phyloP scores from a whole-genome alignment of 2,888 invertebrate genomes.

The Eubasilissa splendida region DNA sequence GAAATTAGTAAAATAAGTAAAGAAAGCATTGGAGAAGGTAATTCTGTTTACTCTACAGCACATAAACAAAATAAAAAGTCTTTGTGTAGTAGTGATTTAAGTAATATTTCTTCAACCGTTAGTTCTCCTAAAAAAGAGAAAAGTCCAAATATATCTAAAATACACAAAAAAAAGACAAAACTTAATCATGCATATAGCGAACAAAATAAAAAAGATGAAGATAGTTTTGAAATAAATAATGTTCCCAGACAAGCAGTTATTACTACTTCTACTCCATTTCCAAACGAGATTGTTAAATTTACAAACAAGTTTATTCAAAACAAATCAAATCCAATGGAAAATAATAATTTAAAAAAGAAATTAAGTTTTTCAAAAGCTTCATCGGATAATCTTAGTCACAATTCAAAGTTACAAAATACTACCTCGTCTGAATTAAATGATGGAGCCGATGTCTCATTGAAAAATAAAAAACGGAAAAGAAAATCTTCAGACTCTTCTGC shows the following conservation, averaged over 20 bases:
- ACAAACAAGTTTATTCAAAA: neutral
- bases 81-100: neutral
- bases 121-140: neutral
- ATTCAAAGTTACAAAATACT: too few species aligned
- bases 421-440: too few species aligned
- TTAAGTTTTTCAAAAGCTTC: constrained; percentile 26
- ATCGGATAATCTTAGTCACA: neutral
- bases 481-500: constrained; percentile 24
- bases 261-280: constrained; percentile 22
- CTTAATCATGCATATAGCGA: neutral
- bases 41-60: neutral
- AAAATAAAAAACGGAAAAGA: constrained; percentile 22
- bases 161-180: neutral
- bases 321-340: neutral
- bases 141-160: neutral
- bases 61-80: neutral
- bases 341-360: constrained; percentile 17
- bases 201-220: neutral
- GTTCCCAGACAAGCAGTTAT: neutral
- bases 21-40: neutral
- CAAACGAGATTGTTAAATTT: neutral
- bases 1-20: too few species aligned
- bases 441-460: constrained; percentile 5
- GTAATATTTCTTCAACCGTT: neutral
- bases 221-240: neutral